A percentile compares a stretch with the other conserved stretches of the same genome.
These are phyloP conservation scores for Melospiza georgiana DNA, from an alignment of 2,113 vertebrate genomes.

Conservation along the genomic window DNA sequence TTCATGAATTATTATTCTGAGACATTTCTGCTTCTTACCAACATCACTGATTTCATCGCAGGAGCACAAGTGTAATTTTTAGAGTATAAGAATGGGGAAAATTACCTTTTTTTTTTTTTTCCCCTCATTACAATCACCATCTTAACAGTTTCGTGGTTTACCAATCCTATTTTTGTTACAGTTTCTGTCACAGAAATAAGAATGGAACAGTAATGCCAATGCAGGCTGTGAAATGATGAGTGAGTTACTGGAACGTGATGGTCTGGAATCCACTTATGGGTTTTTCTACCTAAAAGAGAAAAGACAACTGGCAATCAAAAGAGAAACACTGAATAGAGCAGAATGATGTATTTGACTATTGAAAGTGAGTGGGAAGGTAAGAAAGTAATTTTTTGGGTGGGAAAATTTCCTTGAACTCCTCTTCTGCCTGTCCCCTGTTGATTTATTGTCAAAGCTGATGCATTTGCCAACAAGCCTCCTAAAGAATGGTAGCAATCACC, in stretches of 20 bases:
- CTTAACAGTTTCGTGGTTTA: slow-evolving; percentile 2
- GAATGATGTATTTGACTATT: neutral
- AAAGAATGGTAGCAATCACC: neutral
- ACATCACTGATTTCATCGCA: neutral
- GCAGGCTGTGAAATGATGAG: neutral
- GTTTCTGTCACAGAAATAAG: neutral
- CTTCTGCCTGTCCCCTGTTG: fast-evolving
- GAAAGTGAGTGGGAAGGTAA: neutral
- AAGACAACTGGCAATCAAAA: neutral
- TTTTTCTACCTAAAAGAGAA: neutral
- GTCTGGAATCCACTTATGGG: neutral
- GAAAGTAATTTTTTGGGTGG: neutral
- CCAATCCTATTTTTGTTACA: neutral
- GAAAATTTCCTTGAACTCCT: neutral
- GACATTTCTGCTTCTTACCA: neutral
- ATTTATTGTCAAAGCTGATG: neutral
- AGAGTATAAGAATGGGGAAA: slow-evolving; percentile 10
- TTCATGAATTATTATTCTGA: neutral
- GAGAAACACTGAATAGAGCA: neutral
- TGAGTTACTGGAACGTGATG: neutral
- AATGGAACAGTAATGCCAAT: neutral
- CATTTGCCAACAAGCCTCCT: neutral
- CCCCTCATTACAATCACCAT: neutral
- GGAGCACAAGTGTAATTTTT: neutral
- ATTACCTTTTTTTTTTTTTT: neutral